Evolutionary conservation across 2,888 invertebrate species (phyloP).

Genomic region (Panzeria rudis): DNA sequence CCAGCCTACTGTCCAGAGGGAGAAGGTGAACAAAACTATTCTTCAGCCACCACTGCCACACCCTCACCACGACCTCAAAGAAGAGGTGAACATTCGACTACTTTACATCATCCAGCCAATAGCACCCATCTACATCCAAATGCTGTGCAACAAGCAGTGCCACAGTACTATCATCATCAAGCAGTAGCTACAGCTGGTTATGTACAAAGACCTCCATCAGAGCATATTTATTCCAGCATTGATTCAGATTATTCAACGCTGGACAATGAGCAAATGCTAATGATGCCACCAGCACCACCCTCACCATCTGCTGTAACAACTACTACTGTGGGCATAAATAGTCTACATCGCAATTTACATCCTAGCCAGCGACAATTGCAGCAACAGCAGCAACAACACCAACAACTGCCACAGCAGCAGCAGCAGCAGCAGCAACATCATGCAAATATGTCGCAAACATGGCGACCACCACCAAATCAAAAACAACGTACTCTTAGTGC

Average conservation of each 20-base stretch:
- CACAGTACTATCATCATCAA: slow-evolving; percentile 82
- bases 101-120: slow-evolving; percentile 78
- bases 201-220: slow-evolving; percentile 88
- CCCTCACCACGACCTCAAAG: slow-evolving; percentile 85
- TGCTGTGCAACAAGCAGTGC: slow-evolving; percentile 64
- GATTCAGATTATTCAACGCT: slow-evolving; percentile 90
- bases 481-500: slow-evolving; percentile 62
- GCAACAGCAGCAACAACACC: too few relatives aligned
- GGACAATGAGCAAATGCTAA: slow-evolving; percentile 83
- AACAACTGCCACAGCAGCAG: too few relatives aligned
- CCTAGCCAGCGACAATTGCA: slow-evolving; percentile 74
- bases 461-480: slow-evolving; percentile 84
- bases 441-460: slow-evolving; percentile 83
- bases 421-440: slow-evolving; percentile 74
- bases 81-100: slow-evolving; percentile 80
- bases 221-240: slow-evolving; percentile 95
- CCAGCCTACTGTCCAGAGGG: slow-evolving; percentile 82
- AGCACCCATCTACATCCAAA: slow-evolving; percentile 77
- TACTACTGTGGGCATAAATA: slow-evolving; percentile 73
- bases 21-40: slow-evolving; percentile 86
- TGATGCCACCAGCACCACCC: slow-evolving; percentile 80
- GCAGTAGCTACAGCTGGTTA: slow-evolving; percentile 76
- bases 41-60: slow-evolving; percentile 87
- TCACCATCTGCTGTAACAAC: slow-evolving; percentile 72
- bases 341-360: slow-evolving; percentile 75